Evolutionary conservation across 2,797 vertebrate species (phyloP).

Genomic region (Acestrorhynchus altus): DNA sequence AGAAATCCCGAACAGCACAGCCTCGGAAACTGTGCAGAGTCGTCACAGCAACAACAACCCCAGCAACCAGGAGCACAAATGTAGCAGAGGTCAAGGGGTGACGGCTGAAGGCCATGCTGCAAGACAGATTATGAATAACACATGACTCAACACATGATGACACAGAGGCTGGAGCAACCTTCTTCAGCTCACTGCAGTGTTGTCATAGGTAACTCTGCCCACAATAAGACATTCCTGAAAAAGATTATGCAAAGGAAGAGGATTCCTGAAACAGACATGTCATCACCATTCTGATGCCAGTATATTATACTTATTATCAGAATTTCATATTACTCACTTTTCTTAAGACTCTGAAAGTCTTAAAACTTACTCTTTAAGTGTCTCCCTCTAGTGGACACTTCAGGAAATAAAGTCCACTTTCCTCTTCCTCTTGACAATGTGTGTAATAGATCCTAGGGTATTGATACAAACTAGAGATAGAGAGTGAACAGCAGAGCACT

Average conservation of each 20-base stretch:
- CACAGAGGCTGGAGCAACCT: not conserved
- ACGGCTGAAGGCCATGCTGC: conserved; percentile 43
- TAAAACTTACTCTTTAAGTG: conserved; percentile 30
- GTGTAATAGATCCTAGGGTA: conserved; percentile 33
- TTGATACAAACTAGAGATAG: no score
- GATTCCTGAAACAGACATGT: conserved; percentile 8
- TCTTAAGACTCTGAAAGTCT: conserved; percentile 52
- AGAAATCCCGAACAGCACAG: conserved; percentile 77
- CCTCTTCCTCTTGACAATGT: no score
- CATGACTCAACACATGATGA: not conserved
- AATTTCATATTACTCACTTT: conserved; percentile 67
- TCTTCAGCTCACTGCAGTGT: not conserved
- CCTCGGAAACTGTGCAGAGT: conserved; percentile 73
- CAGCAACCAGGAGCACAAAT: conserved; percentile 63
- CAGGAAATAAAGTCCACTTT: not conserved
- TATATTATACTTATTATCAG: not conserved
- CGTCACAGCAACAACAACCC: conserved; percentile 53
- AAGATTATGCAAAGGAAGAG: not conserved
- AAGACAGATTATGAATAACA: conserved; percentile 11
- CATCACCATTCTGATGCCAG: not conserved
- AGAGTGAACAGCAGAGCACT: no score
- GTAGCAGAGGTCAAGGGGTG: conserved; percentile 46
- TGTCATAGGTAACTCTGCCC: not conserved
- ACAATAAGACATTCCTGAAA: conserved; percentile 2
- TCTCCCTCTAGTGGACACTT: not conserved